These are phyloP conservation scores for Metalampra italica DNA, from an alignment of 2,888 invertebrate species.

Conservation along the genomic window DNA sequence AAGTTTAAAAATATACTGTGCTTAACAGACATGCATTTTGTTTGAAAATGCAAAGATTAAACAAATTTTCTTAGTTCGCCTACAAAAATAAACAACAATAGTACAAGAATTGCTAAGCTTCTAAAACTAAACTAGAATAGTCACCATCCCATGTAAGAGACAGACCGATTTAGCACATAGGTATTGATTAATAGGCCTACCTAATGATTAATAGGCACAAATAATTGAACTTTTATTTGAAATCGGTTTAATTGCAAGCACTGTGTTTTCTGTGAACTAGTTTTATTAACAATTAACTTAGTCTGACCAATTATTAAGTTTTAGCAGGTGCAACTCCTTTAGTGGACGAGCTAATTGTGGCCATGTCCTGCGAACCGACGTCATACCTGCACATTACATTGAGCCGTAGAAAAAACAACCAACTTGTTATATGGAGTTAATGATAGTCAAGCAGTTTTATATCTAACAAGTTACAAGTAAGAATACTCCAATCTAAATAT, in stretches of 20 bases:
- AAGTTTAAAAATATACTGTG: background rate
- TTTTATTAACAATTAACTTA: constrained; percentile 51
- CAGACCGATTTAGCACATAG: too few relatives aligned
- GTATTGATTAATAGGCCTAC: too few relatives aligned
- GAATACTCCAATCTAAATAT: constrained; percentile 32
- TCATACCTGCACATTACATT: constrained; percentile 55
- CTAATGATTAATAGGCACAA: too few relatives aligned
- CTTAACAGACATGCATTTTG: background rate
- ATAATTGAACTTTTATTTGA: background rate
- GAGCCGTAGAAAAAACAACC: constrained; percentile 39
- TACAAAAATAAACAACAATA: too few relatives aligned
- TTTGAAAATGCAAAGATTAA: too few relatives aligned
- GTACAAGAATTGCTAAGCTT: too few relatives aligned
- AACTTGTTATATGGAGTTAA: constrained; percentile 49
- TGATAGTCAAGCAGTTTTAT: constrained; percentile 39
- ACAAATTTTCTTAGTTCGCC: too few relatives aligned
- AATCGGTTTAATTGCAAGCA: constrained; percentile 6
- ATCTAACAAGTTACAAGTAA: constrained; percentile 16
- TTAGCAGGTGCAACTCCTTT: constrained; percentile 68
- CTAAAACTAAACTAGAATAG: too few relatives aligned
- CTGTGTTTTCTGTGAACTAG: constrained; percentile 25
- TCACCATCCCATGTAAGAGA: too few relatives aligned
- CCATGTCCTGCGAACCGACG: constrained; percentile 31
- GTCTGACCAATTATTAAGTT: constrained; percentile 46
- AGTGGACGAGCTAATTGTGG: constrained; percentile 53